Evolutionary conservation across 2,113 vertebrate genomes (phyloP), one percentile per base, ranked within the genome.

Genomic region (Xiphophorus couchianus): DNA sequence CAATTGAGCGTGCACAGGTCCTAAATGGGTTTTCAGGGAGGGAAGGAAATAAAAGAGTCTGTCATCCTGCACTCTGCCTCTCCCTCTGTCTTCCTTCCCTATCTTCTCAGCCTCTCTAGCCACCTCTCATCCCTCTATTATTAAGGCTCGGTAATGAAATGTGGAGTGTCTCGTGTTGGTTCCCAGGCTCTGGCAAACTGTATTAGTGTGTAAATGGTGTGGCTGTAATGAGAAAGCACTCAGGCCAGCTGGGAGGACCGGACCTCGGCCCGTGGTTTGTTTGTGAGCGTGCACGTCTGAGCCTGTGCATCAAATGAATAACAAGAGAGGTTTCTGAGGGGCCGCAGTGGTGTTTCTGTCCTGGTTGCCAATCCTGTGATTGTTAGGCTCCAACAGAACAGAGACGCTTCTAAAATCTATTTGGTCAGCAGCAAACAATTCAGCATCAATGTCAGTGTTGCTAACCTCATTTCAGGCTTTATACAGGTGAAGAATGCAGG

Each of bases 161-260:
- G 93, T 93, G 90, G 93, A 94, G 93, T 88, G 92, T 91, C 76
- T 91, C 30, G 71, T 83, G 83, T 89, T 91, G 89, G 81, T 88
- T 90, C 86, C 90, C 76, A 88, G 88, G 84, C 79, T 89, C 72
- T 71, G 17, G 75, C 90, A 93, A 93, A 95, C 92, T 91, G 86
- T 91, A 95, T 95, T 94, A 95, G 88, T 91, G 92, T 92, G 91
- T 91, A 94, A 94, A 94, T 91, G 90, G 88, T 79, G 80, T 80
- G 80, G 79, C 81, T 89, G 85, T 92, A 93, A 93, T 91, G 91
- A 93, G 92, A 92, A 93, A 93, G 89, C 91, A 89, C 87, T 92
- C 86, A 88, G 84, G 78, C 86, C 84, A 74, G 75, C 62, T 84
- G 61, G 86, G 81, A 82, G 71, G 69, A 76, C 87, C 51, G 85